Conservation (phyloP, 2,888 invertebrate species). For the Sminthurides aquaticus region DNA sequence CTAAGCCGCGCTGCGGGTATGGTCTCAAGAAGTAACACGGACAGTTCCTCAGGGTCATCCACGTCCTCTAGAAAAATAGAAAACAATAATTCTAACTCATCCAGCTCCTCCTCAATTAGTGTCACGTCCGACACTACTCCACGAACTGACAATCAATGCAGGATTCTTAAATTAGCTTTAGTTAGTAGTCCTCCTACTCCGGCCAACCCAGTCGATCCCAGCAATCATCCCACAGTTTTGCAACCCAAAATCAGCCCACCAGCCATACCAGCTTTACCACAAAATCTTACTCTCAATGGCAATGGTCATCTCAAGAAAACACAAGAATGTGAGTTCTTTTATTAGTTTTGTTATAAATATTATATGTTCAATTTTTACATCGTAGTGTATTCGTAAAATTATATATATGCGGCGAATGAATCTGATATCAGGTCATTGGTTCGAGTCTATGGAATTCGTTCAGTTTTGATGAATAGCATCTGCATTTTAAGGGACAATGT, state of each 20-base stretch:
- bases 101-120: neutral
- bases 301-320: neutral
- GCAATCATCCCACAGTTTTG: no score
- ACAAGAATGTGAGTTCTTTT: neutral
- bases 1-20: conserved; percentile 80
- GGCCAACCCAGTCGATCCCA: neutral
- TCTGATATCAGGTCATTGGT: no score
- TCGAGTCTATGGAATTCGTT: no score
- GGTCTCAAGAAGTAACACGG: conserved; percentile 55
- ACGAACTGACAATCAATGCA: conserved; percentile 6
- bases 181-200: neutral
- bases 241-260: neutral
- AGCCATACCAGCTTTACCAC: neutral
- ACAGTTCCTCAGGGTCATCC: neutral
- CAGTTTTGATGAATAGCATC: no score
- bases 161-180: conserved; percentile 16
- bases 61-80: neutral
- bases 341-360: no score
- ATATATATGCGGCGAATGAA: no score
- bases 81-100: neutral
- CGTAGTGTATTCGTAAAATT: no score
- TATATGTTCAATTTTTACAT: no score
- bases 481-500: no score
- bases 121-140: neutral
- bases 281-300: neutral